Evolutionary conservation across 2,888 invertebrate species (phyloP), one percentile per base, ranked within the genome.

Genomic region (Diadegma fenestrale): DNA sequence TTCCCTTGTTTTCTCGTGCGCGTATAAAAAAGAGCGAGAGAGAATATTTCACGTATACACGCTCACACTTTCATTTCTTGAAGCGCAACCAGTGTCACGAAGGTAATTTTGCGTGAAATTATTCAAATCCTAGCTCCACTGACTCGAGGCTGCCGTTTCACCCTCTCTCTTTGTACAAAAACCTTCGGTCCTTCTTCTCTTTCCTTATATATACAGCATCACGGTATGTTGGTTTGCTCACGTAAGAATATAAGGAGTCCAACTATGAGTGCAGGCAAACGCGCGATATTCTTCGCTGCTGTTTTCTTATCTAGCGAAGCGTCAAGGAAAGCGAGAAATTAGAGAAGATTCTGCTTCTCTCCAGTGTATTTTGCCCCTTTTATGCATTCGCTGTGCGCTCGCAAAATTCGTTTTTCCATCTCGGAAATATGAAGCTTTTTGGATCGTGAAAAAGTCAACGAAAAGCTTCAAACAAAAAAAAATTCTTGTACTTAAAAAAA

Each of bases 81-180:
- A 87, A 90, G 90, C 89, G 90, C 89, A 90, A 90, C 89, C 90
- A 88, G 90, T 89, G 90, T 90, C 89, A 88, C 88, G 80, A 54
- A 86, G 87, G 83, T 90, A 90, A 90, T 90, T 90, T 90, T 88
- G 90, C 90, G 89, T 87, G 87, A 90, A 90, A 90, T 90, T 89
- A 90, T 90, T 90, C 90, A 90, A 90, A 90, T 88, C 86, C 82
- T 85, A 82, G 73, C 73, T 82, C 41, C 71, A 61, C 83, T 61
- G 69, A 76, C 48, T 66, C 85, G 61, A 64, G 81, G 45, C 64
- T 33, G 48, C 68, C 71, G 86, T 87, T 79, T 73, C 66, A 51
- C 54, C 54, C 30, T 54, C 54, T 68, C 43, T 10, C 33, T 17
- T 10, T 68, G 26, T 26, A 30, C 48, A 77, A 66, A 68, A 37